Percentiles rank a stretch among this genome's conserved stretches.
Evolutionary conservation across 1,140 invertebrate genomes (phyloP).

Genomic region (Eriocheir sinensis): DNA sequence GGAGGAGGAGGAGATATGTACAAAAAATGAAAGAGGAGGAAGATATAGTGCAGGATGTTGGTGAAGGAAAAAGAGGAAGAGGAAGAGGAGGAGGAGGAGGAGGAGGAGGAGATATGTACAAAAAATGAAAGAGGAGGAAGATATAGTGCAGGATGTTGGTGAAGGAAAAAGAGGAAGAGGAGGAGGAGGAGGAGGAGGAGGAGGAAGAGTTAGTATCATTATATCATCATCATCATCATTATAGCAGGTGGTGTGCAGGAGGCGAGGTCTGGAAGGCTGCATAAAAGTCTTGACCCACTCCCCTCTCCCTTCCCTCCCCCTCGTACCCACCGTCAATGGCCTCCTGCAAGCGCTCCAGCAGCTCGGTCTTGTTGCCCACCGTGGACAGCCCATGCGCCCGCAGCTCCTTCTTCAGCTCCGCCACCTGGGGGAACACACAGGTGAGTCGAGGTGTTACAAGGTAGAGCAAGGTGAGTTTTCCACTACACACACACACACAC

Average conservation of each 20-base stretch:
- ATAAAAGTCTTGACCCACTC: not conserved
- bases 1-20: too few species aligned
- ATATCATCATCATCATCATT: not conserved
- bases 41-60: too few species aligned
- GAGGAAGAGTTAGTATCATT: not conserved
- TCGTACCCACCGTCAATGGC: conserved; percentile 82
- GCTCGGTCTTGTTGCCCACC: conserved; percentile 90
- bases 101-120: too few species aligned
- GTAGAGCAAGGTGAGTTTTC: too few species aligned
- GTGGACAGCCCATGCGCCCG: conserved; percentile 89
- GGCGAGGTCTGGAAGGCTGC: not conserved
- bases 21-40: too few species aligned
- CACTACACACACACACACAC: too few species aligned
- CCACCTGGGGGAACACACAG: conserved; percentile 85
- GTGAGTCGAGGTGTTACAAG: not conserved
- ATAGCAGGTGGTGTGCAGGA: not conserved
- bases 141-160: not conserved
- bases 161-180: not conserved
- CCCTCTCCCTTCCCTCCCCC: not conserved
- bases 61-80: too few species aligned
- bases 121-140: not conserved
- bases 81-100: too few species aligned
- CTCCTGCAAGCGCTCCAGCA: conserved; percentile 88
- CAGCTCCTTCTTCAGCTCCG: conserved; percentile 90
- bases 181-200: not conserved